Conservation (phyloP, 2,113 vertebrate genomes). For the Dromiciops gliroides region DNA sequence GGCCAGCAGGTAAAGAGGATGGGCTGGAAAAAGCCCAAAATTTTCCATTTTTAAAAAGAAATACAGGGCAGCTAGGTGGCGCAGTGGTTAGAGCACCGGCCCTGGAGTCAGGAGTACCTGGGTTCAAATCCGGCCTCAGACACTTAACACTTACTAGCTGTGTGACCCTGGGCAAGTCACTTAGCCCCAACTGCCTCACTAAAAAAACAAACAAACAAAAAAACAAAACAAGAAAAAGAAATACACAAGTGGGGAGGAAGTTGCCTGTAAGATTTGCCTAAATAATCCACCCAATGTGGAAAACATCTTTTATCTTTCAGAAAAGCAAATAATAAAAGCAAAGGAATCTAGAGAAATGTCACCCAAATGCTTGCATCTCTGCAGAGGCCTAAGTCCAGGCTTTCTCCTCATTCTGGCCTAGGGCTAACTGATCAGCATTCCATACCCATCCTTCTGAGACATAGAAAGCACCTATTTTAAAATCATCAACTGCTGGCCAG, state of each 20-base stretch:
- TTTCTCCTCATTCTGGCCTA: neutral
- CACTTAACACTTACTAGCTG: no score
- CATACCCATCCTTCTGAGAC: neutral
- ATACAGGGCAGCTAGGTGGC: no score
- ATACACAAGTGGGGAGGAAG: neutral
- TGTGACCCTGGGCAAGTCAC: no score
- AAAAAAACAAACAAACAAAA: no score
- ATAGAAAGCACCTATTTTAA: neutral
- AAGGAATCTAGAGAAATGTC: neutral
- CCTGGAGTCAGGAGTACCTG: no score
- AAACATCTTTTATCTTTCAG: neutral
- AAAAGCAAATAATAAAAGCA: neutral
- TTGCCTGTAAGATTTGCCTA: neutral
- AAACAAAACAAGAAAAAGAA: no score
- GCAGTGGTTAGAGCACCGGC: no score
- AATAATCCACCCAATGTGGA: neutral
- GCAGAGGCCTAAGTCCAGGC: neutral
- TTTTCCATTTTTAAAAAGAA: no score
- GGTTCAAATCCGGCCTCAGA: no score
- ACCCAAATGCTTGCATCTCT: neutral
- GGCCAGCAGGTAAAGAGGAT: neutral
- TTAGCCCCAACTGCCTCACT: no score
- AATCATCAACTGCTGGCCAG: slow-evolving; percentile 1
- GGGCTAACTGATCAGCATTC: neutral
- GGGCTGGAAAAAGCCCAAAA: neutral